These are phyloP conservation scores for Salmo trutta DNA, from an alignment of 2,797 vertebrate species.

Conservation along the genomic window DNA sequence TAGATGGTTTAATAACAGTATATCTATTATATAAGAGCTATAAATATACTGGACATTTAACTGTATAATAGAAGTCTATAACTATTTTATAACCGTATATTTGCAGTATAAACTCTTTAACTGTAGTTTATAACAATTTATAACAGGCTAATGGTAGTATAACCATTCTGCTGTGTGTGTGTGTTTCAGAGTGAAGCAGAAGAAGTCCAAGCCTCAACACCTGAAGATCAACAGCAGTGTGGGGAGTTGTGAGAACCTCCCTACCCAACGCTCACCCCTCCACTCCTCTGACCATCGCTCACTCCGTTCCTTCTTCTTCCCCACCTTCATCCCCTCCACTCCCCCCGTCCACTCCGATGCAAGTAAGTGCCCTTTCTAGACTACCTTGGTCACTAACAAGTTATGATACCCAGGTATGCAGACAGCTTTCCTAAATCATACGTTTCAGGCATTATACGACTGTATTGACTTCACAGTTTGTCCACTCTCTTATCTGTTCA, in stretches of 20 bases:
- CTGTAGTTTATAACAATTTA: background rate
- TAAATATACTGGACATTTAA: background rate
- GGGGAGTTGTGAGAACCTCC: slow-evolving; percentile 98
- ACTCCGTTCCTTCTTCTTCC: slow-evolving; percentile 95
- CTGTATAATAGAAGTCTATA: background rate
- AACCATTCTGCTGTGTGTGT: background rate
- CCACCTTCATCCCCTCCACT: slow-evolving; percentile 92
- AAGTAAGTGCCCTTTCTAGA: slow-evolving; percentile 80
- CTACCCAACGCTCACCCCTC: slow-evolving; percentile 87
- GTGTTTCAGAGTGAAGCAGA: slow-evolving; percentile 83
- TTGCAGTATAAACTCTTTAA: background rate
- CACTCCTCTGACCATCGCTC: slow-evolving; percentile 2
- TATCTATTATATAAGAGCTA: background rate
- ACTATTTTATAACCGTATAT: background rate
- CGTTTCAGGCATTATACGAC: background rate
- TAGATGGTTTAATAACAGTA: background rate
- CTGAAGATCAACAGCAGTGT: slow-evolving; percentile 97
- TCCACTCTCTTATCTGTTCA: background rate
- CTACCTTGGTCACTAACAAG: slow-evolving; percentile 14
- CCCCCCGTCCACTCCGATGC: slow-evolving; percentile 91
- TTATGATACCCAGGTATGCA: background rate
- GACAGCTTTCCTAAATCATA: background rate
- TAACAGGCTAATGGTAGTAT: background rate
- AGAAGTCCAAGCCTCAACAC: slow-evolving; percentile 97
- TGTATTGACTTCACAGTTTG: slow-evolving; percentile 19